These are phyloP conservation scores for Leptinotarsa juncta DNA, from an alignment of 2,888 invertebrate species.

Conservation along the genomic window DNA sequence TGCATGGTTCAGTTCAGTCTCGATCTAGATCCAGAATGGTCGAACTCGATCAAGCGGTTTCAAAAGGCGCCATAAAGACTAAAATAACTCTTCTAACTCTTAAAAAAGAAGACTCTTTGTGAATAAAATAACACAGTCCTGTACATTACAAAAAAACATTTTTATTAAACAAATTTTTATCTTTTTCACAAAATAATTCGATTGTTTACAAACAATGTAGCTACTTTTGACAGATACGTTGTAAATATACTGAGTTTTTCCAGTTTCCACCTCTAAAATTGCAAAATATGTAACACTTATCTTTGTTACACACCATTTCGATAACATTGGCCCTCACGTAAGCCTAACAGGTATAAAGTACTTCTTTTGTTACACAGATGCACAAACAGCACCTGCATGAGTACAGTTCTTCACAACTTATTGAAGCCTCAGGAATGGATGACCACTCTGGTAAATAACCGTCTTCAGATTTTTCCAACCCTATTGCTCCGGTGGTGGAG, in stretches of 20 bases:
- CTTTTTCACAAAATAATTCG: slow-evolving; percentile 21
- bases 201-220: slow-evolving; percentile 18
- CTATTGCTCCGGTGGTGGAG: not conserved
- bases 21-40: not conserved
- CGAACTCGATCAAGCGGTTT: slow-evolving; percentile 11
- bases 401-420: slow-evolving; percentile 13
- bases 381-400: not conserved
- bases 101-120: not conserved
- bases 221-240: slow-evolving; percentile 15
- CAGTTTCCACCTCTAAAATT: slow-evolving; percentile 17
- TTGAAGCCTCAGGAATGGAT: not conserved
- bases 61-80: slow-evolving; percentile 19
- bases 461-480: not conserved
- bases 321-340: not conserved
- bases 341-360: not conserved
- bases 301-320: slow-evolving; percentile 8
- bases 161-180: slow-evolving; percentile 2
- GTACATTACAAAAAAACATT: slow-evolving; percentile 1
- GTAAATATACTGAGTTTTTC: slow-evolving; percentile 21
- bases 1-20: too few relatives aligned
- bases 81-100: not conserved
- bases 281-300: slow-evolving; percentile 20
- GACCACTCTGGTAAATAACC: slow-evolving; percentile 10
- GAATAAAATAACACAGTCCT: not conserved
- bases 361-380: not conserved